These are phyloP conservation scores for Lasioglossum vierecki DNA, from an alignment of 2,888 invertebrate species.

Conservation along the genomic window DNA sequence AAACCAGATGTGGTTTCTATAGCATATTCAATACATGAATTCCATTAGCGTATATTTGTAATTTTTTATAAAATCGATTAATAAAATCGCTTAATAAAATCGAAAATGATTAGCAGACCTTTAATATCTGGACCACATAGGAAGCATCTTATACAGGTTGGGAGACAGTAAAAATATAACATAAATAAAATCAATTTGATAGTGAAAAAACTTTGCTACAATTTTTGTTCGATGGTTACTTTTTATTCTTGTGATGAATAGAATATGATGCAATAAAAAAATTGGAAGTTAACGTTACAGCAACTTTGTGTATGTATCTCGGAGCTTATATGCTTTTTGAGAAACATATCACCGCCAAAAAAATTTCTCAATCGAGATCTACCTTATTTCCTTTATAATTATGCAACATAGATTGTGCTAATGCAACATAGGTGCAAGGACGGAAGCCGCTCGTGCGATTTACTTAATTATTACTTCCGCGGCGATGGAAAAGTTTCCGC, in stretches of 20 bases:
- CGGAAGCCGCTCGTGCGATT: not conserved
- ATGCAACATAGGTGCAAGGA: not conserved
- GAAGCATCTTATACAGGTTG: too few species aligned
- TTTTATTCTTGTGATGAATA: not conserved
- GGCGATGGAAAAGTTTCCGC: not conserved
- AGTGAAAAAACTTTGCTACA: too few species aligned
- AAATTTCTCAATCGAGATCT: constrained; percentile 27
- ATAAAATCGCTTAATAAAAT: too few species aligned
- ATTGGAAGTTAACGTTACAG: not conserved
- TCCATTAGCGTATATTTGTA: too few species aligned
- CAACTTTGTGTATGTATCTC: not conserved
- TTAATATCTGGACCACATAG: too few species aligned
- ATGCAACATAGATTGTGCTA: too few species aligned
- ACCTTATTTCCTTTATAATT: not conserved
- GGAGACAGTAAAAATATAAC: too few species aligned
- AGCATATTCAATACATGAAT: too few species aligned
- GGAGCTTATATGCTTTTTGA: not conserved
- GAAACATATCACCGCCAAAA: not conserved
- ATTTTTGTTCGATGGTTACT: not conserved
- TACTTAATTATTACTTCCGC: constrained; percentile 11
- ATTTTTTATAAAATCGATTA: too few species aligned
- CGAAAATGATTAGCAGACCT: too few species aligned
- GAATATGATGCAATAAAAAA: not conserved
- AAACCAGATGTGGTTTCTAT: too few species aligned
- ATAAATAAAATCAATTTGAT: too few species aligned